Base-by-base conservation (phyloP, 1,140 invertebrate genomes). In the Drosophila malerkotliana region DNA sequence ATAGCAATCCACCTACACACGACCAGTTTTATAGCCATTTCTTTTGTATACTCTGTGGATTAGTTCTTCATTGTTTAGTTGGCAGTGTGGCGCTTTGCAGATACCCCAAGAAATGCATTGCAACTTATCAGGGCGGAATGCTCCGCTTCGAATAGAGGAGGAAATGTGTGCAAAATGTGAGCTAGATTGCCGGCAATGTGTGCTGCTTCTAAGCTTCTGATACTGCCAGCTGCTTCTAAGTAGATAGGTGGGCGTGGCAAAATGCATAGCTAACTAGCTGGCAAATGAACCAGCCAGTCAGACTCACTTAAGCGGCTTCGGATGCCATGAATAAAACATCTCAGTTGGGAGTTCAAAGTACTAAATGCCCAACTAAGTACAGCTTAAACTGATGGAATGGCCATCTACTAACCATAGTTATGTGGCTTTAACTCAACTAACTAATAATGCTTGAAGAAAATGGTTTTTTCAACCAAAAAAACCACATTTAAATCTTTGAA, bases 11-110 rank as follows among this genome's bases (percentile, higher is more conserved):
- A 32, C 49, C 28, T 8, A 34, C 52, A 69, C 30, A 68, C 51
- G 51, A 69, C 15, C 67, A 56, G 78, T 88, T 85, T 85, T 88
- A 87, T 87, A 68, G 82, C 79, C 81, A 87, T 87, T 30, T 87
- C 83, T 82, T 87, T 87, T 87, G 82, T 87, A 88, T 82, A 80
- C 83, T 88, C 83, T 72, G 74, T 78, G 82, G 82, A 87, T 87
- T 88, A 87, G 82, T 88, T 87, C 83, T 82, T 87, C 82, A 87
- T 87, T 87, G 82, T 87, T 87, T 87, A 87, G 82, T 80, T 88
- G 83, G 71, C 66, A 88, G 82, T 75, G 75, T 87, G 82, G 82
- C 83, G 78, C 81, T 78, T 58, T 82, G 61, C 58, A 54, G 66
- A 72, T 81, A 63, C 66, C 63, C 63, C 79, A 79, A 62, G 63